phyloP scores from a whole-genome alignment of 2,113 vertebrate species.

The Upupa epops region DNA sequence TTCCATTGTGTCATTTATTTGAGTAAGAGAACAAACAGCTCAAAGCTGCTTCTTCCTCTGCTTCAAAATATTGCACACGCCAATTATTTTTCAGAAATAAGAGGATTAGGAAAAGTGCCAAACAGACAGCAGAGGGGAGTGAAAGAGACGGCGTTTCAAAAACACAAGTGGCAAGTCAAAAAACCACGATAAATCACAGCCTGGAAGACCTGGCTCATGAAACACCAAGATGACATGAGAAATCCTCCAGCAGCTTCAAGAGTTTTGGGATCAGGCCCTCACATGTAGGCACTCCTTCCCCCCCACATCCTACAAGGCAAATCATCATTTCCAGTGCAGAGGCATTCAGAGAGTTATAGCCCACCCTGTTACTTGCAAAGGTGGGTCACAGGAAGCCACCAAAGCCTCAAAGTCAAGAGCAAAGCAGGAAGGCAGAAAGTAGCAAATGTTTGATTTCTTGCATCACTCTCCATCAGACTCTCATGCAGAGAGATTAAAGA shows the following conservation, averaged over 20 bases:
- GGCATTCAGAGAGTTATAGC: background rate
- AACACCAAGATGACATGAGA: background rate
- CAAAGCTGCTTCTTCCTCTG: background rate
- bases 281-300: fast-evolving
- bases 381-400: background rate
- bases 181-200: background rate
- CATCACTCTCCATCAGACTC: background rate
- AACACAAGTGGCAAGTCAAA: background rate
- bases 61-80: background rate
- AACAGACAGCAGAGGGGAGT: background rate
- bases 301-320: background rate
- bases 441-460: background rate
- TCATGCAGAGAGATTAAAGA: background rate
- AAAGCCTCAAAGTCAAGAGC: background rate
- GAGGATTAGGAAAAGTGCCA: conserved; percentile 42
- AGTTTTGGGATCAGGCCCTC: background rate
- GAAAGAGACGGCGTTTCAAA: background rate
- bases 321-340: background rate
- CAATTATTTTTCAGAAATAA: conserved; percentile 19
- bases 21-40: conserved; percentile 29
- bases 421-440: background rate
- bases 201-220: background rate
- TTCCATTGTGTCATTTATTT: conserved; percentile 43
- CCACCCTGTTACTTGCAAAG: fast-evolving
- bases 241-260: background rate